These are phyloP conservation scores for Danio jaintianensis DNA, from an alignment of 2,797 vertebrate species.

Conservation along the genomic window DNA sequence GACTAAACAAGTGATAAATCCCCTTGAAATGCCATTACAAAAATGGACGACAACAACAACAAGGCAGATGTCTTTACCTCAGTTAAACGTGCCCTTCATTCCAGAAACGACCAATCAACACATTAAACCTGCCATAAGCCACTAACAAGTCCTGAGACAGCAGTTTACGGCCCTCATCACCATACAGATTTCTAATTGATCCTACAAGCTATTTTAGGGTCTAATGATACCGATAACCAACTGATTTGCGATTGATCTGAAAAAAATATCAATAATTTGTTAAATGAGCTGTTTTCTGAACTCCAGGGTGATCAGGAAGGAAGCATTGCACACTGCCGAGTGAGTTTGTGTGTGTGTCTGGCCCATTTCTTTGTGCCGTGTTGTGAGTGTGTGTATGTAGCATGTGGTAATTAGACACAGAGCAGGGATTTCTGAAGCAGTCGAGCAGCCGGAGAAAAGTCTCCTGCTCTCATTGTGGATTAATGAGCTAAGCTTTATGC, in stretches of 20 bases:
- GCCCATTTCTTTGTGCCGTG: background rate
- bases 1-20: no score
- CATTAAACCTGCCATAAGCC: conserved; percentile 37
- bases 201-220: conserved; percentile 2
- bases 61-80: conserved; percentile 33
- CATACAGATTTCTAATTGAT: conserved; percentile 51
- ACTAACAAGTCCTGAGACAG: conserved; percentile 44
- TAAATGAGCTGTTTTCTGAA: conserved; percentile 27
- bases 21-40: background rate
- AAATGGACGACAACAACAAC: background rate
- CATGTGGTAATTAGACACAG: conserved; percentile 42
- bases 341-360: background rate
- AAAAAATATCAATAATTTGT: conserved; percentile 40
- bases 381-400: conserved; percentile 24
- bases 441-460: conserved; percentile 44
- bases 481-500: conserved; percentile 53
- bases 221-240: conserved; percentile 11
- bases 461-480: conserved; percentile 46
- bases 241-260: conserved; percentile 36
- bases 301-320: conserved; percentile 12
- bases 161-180: conserved; percentile 29
- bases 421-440: conserved; percentile 40
- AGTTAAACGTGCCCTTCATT: conserved; percentile 43
- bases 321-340: conserved; percentile 2
- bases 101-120: conserved; percentile 28